phyloP scores from a whole-genome alignment of 2,797 vertebrate species.

The Thalassophryne amazonica region DNA sequence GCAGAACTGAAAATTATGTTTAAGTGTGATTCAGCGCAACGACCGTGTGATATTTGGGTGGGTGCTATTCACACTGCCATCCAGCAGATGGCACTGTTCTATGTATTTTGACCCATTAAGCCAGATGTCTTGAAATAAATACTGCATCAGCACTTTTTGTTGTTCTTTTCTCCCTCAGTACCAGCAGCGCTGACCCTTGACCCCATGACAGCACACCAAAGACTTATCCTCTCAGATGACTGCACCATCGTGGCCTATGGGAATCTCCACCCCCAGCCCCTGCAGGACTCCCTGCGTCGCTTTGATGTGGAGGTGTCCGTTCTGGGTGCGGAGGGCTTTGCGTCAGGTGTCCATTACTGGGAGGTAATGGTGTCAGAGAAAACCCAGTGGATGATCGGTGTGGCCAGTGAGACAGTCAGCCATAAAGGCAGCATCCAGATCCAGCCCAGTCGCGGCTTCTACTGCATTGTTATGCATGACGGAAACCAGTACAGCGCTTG shows the following conservation, averaged over 20 bases:
- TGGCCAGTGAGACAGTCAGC: slow-evolving; percentile 91
- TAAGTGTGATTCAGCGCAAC: too few relatives aligned
- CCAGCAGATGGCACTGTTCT: too few relatives aligned
- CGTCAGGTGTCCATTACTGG: slow-evolving; percentile 92
- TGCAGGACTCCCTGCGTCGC: slow-evolving; percentile 95
- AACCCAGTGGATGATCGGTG: slow-evolving; percentile 98
- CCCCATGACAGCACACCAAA: slow-evolving; percentile 94
- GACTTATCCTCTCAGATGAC: slow-evolving; percentile 95
- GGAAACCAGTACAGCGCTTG: slow-evolving; percentile 98
- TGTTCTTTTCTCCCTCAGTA: slow-evolving; percentile 69
- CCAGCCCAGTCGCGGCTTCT: slow-evolving; percentile 93
- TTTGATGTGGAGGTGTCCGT: slow-evolving; percentile 97
- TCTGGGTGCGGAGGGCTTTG: slow-evolving; percentile 88
- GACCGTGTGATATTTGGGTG: too few relatives aligned
- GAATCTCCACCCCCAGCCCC: slow-evolving; percentile 93
- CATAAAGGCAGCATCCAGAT: slow-evolving; percentile 98
- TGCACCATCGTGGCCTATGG: slow-evolving; percentile 97
- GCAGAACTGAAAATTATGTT: too few relatives aligned
- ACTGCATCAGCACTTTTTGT: too few relatives aligned
- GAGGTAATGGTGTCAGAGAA: slow-evolving; percentile 98
- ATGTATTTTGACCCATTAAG: too few relatives aligned
- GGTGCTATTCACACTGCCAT: too few relatives aligned
- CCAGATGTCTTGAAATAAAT: slow-evolving; percentile 8
- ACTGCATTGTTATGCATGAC: slow-evolving; percentile 98
- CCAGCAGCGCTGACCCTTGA: slow-evolving; percentile 91